phyloP scores from a whole-genome alignment of 2,113 vertebrate species.

The Chaenogobius annularis region DNA sequence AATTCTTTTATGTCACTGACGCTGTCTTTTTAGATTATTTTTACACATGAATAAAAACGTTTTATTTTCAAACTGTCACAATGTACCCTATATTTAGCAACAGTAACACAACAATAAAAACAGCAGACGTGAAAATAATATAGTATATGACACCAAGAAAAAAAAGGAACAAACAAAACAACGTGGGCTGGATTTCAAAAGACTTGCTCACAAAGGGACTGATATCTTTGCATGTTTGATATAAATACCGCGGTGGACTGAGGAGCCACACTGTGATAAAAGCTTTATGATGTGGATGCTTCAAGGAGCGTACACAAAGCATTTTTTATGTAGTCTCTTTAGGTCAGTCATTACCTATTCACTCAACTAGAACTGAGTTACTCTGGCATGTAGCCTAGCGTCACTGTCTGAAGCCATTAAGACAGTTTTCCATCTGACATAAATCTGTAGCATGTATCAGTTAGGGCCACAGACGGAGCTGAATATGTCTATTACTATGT shows the following conservation, averaged over 20 bases:
- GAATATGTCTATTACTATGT: too few species aligned
- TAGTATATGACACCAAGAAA: slow-evolving; percentile 4
- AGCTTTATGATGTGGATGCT: slow-evolving; percentile 34
- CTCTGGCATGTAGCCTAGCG: slow-evolving; percentile 21
- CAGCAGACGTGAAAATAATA: background rate
- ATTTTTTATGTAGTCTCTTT: slow-evolving; percentile 23
- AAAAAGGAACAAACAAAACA: slow-evolving; percentile 11
- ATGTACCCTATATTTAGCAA: background rate
- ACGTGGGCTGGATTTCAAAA: slow-evolving; percentile 28
- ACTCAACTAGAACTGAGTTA: slow-evolving; percentile 20
- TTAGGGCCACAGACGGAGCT: background rate
- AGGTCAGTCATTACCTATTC: slow-evolving; percentile 24
- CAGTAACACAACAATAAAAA: background rate
- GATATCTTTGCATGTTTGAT: slow-evolving; percentile 34
- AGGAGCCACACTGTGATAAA: slow-evolving; percentile 42
- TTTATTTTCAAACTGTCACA: background rate
- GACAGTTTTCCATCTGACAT: background rate
- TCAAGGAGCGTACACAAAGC: slow-evolving; percentile 25
- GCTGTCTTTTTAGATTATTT: background rate
- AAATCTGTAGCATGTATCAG: background rate
- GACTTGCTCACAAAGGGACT: slow-evolving; percentile 21
- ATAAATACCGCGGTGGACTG: slow-evolving; percentile 41
- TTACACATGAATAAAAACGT: background rate
- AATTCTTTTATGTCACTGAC: background rate
- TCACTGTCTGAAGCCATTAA: slow-evolving; percentile 8